Evolutionary conservation across 92 coral and sea anemone species (phyloP), one percentile per base, ranked within the genome.

Genomic region (Paragorgia papillata): DNA sequence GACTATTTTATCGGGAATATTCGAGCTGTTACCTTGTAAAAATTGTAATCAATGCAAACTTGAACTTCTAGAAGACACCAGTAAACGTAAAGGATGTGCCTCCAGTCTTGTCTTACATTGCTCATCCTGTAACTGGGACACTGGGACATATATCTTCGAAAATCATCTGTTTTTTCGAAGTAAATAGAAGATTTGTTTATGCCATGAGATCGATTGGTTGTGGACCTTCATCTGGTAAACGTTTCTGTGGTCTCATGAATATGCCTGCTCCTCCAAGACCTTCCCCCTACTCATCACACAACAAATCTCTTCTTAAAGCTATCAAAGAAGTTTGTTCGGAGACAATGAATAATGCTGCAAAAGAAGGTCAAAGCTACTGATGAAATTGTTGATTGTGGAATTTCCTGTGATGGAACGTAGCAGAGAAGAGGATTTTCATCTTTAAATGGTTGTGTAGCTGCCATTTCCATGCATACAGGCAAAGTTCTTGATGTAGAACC

Each of bases 341-440:
- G 33, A 65, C 76, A n/a, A 82, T 82, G 82, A n/a, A 46, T 54
- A 51, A 19, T 48, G 77, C 86, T 75, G 86, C 81, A 31, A 66
- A 50, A 54, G 82, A 82, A 43, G 29, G 56, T 41, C 12, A 43
- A 61, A 8, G 29, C 29, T 10, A 20, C 44, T 6, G 69, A 57
- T 43, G 83, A 56, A 3, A 28, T 56, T 14, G 62, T 17, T 56
- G 79, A 21, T 69, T 73, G 40, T 73, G 82, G 29, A 69, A 84
- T 40, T 69, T 69, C 29, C 70, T 70, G 33, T 48, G 63, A 79
- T 79, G 74, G 29, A 31, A 63, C 0, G 12, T 84, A 19, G 80
- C 73, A 62, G 81, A 29, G 40, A 82, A 82, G 86, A 82, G 86
- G 89, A 67, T 57, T 48, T 53, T 76, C 22, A 59, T 86, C 22